Evolutionary conservation across 2,797 vertebrate species (phyloP).

Genomic region (Crenuchus spilurus): DNA sequence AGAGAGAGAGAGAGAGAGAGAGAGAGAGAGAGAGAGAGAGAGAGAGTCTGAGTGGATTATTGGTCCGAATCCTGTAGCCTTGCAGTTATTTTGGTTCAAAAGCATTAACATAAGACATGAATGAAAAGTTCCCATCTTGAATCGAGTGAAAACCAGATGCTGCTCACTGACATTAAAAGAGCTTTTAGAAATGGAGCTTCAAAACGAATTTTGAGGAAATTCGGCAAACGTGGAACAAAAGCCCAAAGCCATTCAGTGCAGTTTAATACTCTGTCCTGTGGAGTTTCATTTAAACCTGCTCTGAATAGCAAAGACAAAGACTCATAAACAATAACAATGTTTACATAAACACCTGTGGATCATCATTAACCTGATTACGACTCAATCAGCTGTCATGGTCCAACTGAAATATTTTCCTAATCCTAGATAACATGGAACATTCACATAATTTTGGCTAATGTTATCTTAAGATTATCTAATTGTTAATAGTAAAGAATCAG

Average conservation of each 20-base stretch:
- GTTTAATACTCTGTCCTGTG: constrained; percentile 31
- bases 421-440: no score
- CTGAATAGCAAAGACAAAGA: no score
- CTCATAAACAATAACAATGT: no score
- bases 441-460: no score
- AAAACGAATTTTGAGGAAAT: constrained; percentile 56
- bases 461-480: no score
- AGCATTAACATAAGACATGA: constrained; percentile 48
- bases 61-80: constrained; percentile 17
- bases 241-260: constrained; percentile 5
- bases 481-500: no score
- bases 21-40: background rate
- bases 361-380: no score
- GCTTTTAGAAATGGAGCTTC: constrained; percentile 51
- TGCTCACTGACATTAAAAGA: constrained; percentile 48
- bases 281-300: background rate
- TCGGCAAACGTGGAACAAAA: constrained; percentile 40
- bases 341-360: no score
- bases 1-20: background rate
- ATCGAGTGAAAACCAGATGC: constrained; percentile 50
- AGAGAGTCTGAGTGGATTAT: constrained; percentile 21
- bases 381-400: no score
- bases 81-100: constrained; percentile 50
- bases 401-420: no score
- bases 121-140: constrained; percentile 46